A percentile compares a stretch with the other conserved stretches of the same genome.
Conservation (phyloP, 2,888 invertebrate genomes). For the Ophion ventricosus region DNA sequence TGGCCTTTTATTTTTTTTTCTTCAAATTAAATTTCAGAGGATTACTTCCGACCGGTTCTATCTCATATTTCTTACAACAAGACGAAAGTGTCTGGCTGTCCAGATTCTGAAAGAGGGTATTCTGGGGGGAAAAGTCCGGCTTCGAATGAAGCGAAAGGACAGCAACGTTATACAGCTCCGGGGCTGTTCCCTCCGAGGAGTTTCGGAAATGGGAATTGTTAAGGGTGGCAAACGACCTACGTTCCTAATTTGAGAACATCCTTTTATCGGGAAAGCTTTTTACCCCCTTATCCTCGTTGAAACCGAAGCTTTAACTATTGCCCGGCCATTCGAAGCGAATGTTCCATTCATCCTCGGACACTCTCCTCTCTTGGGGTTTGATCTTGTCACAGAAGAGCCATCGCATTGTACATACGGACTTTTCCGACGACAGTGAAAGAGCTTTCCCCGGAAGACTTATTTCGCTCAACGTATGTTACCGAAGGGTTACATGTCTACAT, state of each 20-base stretch:
- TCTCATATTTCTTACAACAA: slow-evolving; percentile 6
- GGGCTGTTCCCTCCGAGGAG: neutral
- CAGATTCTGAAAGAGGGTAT: neutral
- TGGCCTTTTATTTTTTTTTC: neutral
- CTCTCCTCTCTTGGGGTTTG: neutral
- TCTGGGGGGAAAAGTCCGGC: neutral
- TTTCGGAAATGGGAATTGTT: slow-evolving; percentile 38
- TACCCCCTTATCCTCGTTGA: slow-evolving; percentile 19
- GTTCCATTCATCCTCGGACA: slow-evolving; percentile 4
- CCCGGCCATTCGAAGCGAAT: slow-evolving; percentile 19
- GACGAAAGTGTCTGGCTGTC: neutral
- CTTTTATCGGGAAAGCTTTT: slow-evolving; percentile 41
- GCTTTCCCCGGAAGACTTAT: neutral
- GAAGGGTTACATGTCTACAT: neutral
- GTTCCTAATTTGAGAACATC: slow-evolving; percentile 45
- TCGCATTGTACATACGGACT: neutral
- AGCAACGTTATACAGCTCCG: neutral
- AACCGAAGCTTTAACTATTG: slow-evolving; percentile 41
- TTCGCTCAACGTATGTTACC: neutral
- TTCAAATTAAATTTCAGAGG: neutral
- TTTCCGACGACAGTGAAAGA: slow-evolving; percentile 1
- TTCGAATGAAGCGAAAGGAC: slow-evolving; percentile 15
- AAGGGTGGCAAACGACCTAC: slow-evolving; percentile 40
- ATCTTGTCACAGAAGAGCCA: neutral
- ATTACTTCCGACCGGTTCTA: neutral